phyloP scores from a whole-genome alignment of 2,888 invertebrate genomes.

The Philereme vetulata region DNA sequence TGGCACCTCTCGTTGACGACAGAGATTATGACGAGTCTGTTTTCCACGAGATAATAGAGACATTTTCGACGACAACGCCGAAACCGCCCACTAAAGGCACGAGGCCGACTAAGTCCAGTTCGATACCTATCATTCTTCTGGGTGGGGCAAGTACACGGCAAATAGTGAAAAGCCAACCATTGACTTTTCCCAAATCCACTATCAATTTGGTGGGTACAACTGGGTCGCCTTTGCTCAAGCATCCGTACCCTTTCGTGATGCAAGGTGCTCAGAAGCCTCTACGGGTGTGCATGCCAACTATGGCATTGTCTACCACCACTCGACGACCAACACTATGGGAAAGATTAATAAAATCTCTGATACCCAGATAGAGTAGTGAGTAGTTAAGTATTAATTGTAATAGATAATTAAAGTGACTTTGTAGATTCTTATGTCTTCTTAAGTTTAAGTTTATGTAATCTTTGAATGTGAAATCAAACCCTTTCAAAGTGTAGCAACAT shows the following conservation, averaged over 20 bases:
- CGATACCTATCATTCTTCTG: slow-evolving; percentile 63
- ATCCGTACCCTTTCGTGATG: slow-evolving; percentile 73
- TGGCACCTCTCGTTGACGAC: slow-evolving; percentile 64
- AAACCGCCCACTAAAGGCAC: slow-evolving; percentile 22
- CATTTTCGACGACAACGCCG: slow-evolving; percentile 52
- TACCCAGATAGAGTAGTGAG: slow-evolving; percentile 49
- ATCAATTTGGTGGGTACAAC: slow-evolving; percentile 70
- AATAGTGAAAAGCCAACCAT: slow-evolving; percentile 56
- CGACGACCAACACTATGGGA: slow-evolving; percentile 62
- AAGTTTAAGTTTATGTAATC: neutral
- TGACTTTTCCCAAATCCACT: slow-evolving; percentile 57
- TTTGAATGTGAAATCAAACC: neutral
- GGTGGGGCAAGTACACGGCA: slow-evolving; percentile 68
- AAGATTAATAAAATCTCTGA: slow-evolving; percentile 62
- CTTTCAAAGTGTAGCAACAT: too few relatives aligned
- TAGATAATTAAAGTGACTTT: neutral
- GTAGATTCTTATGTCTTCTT: neutral
- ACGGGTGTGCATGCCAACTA: slow-evolving; percentile 65
- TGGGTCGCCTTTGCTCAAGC: slow-evolving; percentile 61
- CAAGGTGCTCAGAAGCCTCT: slow-evolving; percentile 50
- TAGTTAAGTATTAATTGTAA: neutral
- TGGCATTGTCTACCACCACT: slow-evolving; percentile 51
- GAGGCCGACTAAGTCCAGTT: slow-evolving; percentile 48
- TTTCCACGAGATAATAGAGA: slow-evolving; percentile 71
- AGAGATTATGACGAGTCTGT: slow-evolving; percentile 75